These are phyloP conservation scores for Polypterus bichir DNA, from an alignment of 2,113 vertebrate species.

Conservation along the genomic window DNA sequence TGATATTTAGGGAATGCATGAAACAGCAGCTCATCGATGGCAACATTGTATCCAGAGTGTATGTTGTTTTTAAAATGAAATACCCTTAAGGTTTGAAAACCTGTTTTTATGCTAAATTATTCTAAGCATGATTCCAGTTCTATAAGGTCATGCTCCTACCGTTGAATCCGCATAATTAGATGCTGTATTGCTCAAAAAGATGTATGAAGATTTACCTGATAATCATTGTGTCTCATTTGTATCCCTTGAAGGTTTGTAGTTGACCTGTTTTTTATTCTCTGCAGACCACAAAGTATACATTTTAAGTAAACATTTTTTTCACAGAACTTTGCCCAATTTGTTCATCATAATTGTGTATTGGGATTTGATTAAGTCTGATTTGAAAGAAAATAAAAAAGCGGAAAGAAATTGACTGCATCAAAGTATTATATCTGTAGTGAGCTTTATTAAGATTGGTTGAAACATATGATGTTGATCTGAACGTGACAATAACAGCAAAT, in stretches of 20 bases:
- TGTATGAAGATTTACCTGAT: slow-evolving; percentile 2
- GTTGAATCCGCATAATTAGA: slow-evolving; percentile 4
- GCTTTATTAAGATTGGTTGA: too few species aligned
- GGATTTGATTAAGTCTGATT: too few species aligned
- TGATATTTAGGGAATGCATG: too few species aligned
- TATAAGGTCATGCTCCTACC: slow-evolving; percentile 4
- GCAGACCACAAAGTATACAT: neutral
- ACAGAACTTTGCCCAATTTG: too few species aligned
- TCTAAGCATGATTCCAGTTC: neutral
- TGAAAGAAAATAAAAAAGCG: too few species aligned
- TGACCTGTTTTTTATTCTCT: neutral
- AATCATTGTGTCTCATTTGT: slow-evolving; percentile 1
- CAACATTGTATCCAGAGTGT: neutral
- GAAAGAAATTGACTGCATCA: too few species aligned
- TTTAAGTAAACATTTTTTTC: too few species aligned
- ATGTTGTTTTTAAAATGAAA: neutral
- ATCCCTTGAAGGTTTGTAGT: neutral
- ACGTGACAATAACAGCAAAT: too few species aligned
- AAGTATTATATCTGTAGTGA: too few species aligned
- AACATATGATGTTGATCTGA: too few species aligned
- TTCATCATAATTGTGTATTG: too few species aligned
- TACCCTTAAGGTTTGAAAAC: neutral
- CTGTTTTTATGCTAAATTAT: slow-evolving; percentile 3
- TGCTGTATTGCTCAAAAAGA: neutral
- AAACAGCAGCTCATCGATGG: too few species aligned